Evolutionary conservation across 2,888 invertebrate species (phyloP).

Genomic region (Parascotia fuliginaria): DNA sequence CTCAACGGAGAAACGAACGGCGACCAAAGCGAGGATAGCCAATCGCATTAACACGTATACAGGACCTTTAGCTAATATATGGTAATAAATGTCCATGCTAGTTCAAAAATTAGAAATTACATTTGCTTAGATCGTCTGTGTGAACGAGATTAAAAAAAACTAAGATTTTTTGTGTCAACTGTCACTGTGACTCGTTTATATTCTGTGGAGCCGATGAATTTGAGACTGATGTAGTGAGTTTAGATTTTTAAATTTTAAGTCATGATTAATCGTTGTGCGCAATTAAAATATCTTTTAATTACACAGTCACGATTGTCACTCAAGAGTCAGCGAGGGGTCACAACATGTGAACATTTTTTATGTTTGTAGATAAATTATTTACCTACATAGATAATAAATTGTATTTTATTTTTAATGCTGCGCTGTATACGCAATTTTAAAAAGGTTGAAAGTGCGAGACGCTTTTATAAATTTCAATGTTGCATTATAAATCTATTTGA

Average conservation of each 20-base stretch:
- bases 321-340: constrained; percentile 41
- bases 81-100: constrained; percentile 38
- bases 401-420: no score
- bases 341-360: constrained; percentile 16
- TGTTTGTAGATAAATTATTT: constrained; percentile 6
- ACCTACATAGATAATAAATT: background rate
- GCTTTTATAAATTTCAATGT: no score
- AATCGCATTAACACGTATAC: constrained; percentile 50
- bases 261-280: constrained; percentile 43
- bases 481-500: no score
- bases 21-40: constrained; percentile 55
- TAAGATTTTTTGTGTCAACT: constrained; percentile 38
- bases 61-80: constrained; percentile 25
- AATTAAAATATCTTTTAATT: constrained; percentile 34
- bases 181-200: constrained; percentile 45
- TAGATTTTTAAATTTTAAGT: constrained; percentile 61
- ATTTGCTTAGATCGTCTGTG: constrained; percentile 45
- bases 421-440: no score
- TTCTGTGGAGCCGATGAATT: constrained; percentile 53
- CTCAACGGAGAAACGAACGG: constrained; percentile 75
- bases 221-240: constrained; percentile 79
- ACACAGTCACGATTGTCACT: constrained; percentile 29
- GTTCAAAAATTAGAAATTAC: constrained; percentile 44
- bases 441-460: no score
- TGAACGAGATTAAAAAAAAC: constrained; percentile 31